Percentiles rank a stretch among this genome's conserved stretches.
These are phyloP conservation scores for Acanthococcus lagerstroemiae DNA, from an alignment of 2,888 invertebrate species.

Conservation along the genomic window DNA sequence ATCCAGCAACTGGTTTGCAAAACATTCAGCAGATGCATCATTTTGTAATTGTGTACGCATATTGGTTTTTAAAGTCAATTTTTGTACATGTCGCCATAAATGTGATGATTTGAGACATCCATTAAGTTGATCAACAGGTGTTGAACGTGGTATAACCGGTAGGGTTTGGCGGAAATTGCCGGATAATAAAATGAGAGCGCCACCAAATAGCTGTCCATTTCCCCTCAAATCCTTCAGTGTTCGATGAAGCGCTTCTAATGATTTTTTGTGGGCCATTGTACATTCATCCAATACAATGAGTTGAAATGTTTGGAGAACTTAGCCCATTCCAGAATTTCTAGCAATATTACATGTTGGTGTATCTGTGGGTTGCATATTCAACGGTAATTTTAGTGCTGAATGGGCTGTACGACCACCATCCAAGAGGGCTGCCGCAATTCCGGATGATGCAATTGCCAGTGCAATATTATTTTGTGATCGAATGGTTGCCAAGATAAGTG, in stretches of 20 bases:
- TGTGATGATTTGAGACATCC: constrained; percentile 16
- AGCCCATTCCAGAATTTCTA: background rate
- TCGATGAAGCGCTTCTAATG: background rate
- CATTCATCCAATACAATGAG: background rate
- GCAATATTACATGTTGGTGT: background rate
- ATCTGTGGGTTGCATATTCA: background rate
- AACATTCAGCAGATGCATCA: constrained; percentile 8
- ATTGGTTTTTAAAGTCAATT: constrained; percentile 9
- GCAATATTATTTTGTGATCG: background rate
- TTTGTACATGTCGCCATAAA: constrained; percentile 13
- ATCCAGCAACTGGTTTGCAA: background rate
- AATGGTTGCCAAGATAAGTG: background rate
- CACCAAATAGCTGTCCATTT: background rate
- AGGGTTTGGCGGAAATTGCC: background rate
- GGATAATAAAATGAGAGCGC: background rate
- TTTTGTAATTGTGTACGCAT: constrained; percentile 15
- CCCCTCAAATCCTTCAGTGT: background rate
- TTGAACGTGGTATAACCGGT: background rate
- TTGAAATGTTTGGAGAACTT: background rate
- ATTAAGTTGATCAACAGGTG: constrained; percentile 10
- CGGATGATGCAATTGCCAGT: background rate
- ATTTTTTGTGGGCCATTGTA: background rate
- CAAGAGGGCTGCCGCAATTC: background rate
- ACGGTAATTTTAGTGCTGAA: background rate
- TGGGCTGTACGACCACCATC: background rate